Evolutionary conservation across 2,113 vertebrate species (phyloP).

Genomic region (Chloropsis cyanopogon): DNA sequence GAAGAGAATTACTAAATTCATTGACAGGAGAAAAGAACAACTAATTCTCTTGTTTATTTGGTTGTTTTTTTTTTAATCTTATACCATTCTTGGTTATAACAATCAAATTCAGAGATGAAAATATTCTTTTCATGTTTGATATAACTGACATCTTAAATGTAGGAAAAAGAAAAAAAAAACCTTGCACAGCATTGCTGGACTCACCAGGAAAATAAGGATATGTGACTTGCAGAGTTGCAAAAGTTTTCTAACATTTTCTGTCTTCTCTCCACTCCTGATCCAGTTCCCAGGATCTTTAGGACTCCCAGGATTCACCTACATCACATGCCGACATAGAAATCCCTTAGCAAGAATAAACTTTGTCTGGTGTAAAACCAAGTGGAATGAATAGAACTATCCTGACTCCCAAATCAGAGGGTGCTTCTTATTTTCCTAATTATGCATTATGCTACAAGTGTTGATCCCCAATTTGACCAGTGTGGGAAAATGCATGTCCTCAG

Average conservation of each 20-base stretch:
- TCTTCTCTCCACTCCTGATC: not conserved
- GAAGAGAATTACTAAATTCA: not conserved
- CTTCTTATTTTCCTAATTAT: not conserved
- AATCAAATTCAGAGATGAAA: not conserved
- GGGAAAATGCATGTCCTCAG: not conserved
- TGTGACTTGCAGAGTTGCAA: not conserved
- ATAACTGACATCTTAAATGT: not conserved
- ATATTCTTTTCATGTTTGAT: not conserved
- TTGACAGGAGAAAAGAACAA: not conserved
- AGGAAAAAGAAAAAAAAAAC: not conserved
- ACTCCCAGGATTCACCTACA: not conserved
- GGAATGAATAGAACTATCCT: not conserved
- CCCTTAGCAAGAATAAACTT: not conserved
- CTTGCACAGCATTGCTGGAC: not conserved
- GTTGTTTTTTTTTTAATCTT: not conserved
- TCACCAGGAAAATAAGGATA: not conserved
- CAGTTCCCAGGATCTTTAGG: not conserved
- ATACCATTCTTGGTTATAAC: not conserved
- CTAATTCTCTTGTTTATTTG: not conserved
- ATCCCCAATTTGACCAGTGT: not conserved
- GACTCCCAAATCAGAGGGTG: not conserved
- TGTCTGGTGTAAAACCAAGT: not conserved
- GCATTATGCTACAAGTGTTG: not conserved
- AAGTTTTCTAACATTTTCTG: not conserved
- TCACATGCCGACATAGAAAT: not conserved